These are phyloP conservation scores for Sylvia borin DNA, from an alignment of 2,797 vertebrate species.

Conservation along the genomic window DNA sequence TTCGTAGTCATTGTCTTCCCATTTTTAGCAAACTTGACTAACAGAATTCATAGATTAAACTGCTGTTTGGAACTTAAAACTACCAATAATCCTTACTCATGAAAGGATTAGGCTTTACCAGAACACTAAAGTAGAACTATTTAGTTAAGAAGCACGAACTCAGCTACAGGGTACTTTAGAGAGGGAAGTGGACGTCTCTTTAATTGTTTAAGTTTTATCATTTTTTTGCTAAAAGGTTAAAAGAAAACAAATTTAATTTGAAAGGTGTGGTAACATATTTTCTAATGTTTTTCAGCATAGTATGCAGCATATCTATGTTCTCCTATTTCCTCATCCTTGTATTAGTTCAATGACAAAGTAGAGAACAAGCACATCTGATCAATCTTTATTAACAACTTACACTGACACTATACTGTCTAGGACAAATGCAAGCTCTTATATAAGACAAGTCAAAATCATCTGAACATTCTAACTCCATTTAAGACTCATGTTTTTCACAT, in stretches of 20 bases:
- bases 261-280: not conserved
- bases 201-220: not conserved
- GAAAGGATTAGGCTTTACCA: not conserved
- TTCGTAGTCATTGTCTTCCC: not conserved
- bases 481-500: not conserved
- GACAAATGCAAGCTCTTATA: not conserved
- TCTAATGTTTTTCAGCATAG: not conserved
- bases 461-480: not conserved
- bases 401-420: not conserved
- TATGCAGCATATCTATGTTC: not conserved
- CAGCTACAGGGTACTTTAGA: not conserved
- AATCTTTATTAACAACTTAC: not conserved
- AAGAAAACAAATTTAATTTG: not conserved
- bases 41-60: not conserved
- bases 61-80: not conserved
- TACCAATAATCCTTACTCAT: not conserved
- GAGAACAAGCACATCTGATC: not conserved
- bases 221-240: not conserved
- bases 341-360: not conserved
- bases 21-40: not conserved
- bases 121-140: not conserved
- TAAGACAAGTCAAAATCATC: not conserved
- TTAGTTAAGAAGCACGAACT: not conserved
- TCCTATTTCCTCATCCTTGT: not conserved
- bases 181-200: not conserved